Conservation (phyloP, 1,140 invertebrate genomes). For the Bicyclus anynana region DNA sequence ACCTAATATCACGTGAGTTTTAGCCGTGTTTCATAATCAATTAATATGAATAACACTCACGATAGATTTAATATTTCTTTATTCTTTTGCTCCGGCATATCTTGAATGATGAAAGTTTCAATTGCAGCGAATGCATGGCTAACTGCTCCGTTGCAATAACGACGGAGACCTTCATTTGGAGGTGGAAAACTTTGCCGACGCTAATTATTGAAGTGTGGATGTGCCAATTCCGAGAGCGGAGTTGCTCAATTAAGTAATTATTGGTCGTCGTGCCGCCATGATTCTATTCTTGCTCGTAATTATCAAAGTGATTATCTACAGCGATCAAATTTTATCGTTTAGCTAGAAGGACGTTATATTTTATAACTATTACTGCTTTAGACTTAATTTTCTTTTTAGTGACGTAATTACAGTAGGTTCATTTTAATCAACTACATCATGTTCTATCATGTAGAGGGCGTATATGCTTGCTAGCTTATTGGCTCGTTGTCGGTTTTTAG, state of each 20-base stretch:
- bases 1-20: no score
- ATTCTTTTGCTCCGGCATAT: neutral
- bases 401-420: no score
- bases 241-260: conserved; percentile 59
- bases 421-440: no score
- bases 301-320: conserved; percentile 31
- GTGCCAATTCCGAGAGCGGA: conserved; percentile 42
- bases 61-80: neutral
- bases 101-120: conserved; percentile 9
- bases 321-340: neutral
- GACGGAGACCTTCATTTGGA: conserved; percentile 46
- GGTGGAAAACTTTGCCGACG: conserved; percentile 61
- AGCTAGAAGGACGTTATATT: neutral
- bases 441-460: no score
- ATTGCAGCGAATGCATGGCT: conserved; percentile 34
- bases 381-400: no score
- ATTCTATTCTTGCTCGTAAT: conserved; percentile 44
- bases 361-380: neutral
- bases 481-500: no score
- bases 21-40: no score
- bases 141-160: conserved; percentile 44
- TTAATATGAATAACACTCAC: neutral
- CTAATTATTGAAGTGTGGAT: conserved; percentile 67
- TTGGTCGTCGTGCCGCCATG: conserved; percentile 14
- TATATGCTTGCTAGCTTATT: no score